Conservation (phyloP, 2,888 invertebrate genomes). For the Heliconius hortense region DNA sequence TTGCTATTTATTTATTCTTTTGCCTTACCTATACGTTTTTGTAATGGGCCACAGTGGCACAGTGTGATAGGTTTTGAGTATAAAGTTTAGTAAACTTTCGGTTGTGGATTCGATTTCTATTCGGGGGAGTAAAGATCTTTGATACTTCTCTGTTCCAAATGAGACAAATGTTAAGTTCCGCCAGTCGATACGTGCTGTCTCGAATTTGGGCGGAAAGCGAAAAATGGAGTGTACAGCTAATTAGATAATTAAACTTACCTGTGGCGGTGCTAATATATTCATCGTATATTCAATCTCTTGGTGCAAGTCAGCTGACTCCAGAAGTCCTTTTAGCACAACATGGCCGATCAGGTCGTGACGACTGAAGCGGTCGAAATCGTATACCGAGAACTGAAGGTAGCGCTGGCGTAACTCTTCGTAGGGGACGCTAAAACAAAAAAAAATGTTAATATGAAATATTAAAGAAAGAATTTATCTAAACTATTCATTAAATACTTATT, state of each 20-base stretch:
- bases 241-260: slow-evolving; percentile 74
- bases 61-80: no score
- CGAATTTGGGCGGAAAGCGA: no score
- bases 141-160: no score
- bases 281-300: slow-evolving; percentile 93
- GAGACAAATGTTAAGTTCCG: no score
- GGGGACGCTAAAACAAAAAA: slow-evolving; percentile 80
- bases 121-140: no score
- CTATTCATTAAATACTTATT: no score
- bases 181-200: no score
- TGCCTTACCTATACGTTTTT: no score
- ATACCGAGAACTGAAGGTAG: slow-evolving; percentile 92
- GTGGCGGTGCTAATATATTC: slow-evolving; percentile 90
- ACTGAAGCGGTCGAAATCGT: slow-evolving; percentile 94
- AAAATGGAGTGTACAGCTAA: neutral
- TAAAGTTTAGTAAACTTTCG: no score
- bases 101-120: no score
- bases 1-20: neutral
- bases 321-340: slow-evolving; percentile 89
- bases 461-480: no score
- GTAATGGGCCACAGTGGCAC: no score
- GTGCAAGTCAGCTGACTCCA: slow-evolving; percentile 88
- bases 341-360: slow-evolving; percentile 93
- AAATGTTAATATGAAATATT: neutral
- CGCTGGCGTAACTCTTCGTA: slow-evolving; percentile 89